phyloP scores from a whole-genome alignment of 2,113 vertebrate species.

The Willisornis vidua region DNA sequence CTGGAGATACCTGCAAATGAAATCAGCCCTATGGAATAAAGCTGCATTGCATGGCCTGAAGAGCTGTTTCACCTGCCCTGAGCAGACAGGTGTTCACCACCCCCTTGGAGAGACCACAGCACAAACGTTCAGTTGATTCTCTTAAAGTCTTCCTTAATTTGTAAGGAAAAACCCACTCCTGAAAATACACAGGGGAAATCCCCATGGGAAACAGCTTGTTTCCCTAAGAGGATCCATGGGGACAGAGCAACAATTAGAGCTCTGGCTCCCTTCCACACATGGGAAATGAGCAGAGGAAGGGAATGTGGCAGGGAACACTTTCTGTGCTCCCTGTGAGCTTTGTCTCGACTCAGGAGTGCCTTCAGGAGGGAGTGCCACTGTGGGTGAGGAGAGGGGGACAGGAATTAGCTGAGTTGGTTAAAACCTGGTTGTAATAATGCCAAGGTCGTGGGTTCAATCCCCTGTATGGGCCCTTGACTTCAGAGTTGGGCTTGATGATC shows the following conservation, averaged over 20 bases:
- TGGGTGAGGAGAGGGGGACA: neutral
- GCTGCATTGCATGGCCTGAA: neutral
- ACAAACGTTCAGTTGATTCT: neutral
- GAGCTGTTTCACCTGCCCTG: neutral
- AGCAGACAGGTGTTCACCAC: neutral
- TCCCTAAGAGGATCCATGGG: neutral
- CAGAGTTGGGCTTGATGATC: no score
- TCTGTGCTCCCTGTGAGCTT: neutral
- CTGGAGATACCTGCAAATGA: neutral
- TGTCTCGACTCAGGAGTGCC: rapidly evolving
- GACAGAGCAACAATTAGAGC: neutral
- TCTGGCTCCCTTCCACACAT: neutral
- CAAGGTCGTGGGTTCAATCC: no score
- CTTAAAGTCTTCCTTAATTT: neutral
- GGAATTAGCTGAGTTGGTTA: neutral
- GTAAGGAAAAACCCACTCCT: neutral
- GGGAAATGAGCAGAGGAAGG: neutral
- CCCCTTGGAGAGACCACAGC: neutral
- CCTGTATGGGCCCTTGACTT: no score
- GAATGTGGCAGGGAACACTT: neutral
- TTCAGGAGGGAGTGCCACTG: neutral
- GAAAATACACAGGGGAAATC: neutral
- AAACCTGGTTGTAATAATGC: no score
- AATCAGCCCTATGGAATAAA: neutral
- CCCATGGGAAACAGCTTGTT: neutral